A percentile compares a stretch with the other conserved stretches of the same genome.
Conservation (phyloP, 2,888 invertebrate species). For the Heliconius aoede region DNA sequence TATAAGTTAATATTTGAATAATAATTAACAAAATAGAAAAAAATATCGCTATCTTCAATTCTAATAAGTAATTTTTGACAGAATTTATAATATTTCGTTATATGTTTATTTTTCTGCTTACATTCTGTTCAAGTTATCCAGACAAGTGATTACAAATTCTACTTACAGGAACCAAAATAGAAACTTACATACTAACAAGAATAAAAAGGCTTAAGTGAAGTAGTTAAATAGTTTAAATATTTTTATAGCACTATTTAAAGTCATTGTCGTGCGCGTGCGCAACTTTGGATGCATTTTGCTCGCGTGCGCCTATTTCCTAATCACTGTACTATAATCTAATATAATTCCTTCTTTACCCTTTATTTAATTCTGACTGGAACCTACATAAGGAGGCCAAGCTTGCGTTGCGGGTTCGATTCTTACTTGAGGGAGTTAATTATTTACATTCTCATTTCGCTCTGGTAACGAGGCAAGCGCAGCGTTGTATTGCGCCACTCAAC, state of each 20-base stretch:
- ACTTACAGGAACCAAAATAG: not conserved
- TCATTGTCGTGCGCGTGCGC: slow-evolving; percentile 7
- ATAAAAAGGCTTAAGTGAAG: not conserved
- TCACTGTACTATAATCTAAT: not conserved
- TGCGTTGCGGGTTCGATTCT: not conserved
- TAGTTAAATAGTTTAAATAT: not conserved
- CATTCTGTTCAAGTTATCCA: too few relatives aligned
- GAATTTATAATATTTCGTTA: not conserved
- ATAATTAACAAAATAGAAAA: too few relatives aligned
- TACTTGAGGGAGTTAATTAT: not conserved
- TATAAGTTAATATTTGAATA: not conserved
- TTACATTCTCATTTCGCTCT: not conserved
- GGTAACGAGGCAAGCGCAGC: not conserved
- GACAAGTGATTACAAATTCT: too few relatives aligned
- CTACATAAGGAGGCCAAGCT: too few relatives aligned
- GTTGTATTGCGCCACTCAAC: not conserved
- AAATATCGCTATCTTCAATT: not conserved
- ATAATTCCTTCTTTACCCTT: not conserved
- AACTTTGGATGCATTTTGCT: not conserved
- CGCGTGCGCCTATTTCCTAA: slow-evolving; percentile 23
- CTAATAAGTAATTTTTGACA: not conserved
- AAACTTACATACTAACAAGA: not conserved
- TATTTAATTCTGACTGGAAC: not conserved
- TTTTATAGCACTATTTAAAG: not conserved
- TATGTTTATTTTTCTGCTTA: too few relatives aligned